Percentiles rank a stretch among this genome's conserved stretches.
These are phyloP conservation scores for Episyrphus balteatus DNA, from an alignment of 1,140 invertebrate species.

Conservation along the genomic window DNA sequence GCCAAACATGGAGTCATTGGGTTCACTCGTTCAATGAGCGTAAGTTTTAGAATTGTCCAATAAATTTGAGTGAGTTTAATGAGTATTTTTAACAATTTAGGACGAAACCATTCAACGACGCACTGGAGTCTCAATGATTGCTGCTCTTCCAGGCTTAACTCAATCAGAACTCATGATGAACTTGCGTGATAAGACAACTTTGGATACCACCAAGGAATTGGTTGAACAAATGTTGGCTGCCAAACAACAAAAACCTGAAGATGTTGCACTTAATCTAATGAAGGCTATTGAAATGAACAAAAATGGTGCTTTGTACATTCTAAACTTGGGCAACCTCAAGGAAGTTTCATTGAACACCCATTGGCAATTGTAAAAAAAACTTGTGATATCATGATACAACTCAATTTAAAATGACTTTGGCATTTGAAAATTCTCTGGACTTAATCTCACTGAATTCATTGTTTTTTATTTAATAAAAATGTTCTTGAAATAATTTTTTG, in stretches of 20 bases:
- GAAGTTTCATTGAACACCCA: conserved; percentile 21
- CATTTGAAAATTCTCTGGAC: too few species aligned
- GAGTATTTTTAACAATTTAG: not conserved
- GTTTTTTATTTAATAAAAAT: too few species aligned
- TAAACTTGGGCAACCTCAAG: conserved; percentile 22
- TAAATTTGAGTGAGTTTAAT: too few species aligned
- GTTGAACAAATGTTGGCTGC: conserved; percentile 23
- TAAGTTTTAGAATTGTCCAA: conserved; percentile 4
- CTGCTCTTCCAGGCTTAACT: conserved; percentile 26
- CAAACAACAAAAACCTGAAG: conserved; percentile 26
- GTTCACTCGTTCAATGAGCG: conserved; percentile 37
- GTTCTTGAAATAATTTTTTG: too few species aligned
- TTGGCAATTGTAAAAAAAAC: conserved; percentile 21
- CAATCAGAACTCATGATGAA: conserved; percentile 28
- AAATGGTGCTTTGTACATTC: conserved; percentile 28
- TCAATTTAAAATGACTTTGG: too few species aligned
- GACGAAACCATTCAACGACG: conserved; percentile 19
- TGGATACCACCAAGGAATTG: conserved; percentile 19
- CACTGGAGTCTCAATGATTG: conserved; percentile 25
- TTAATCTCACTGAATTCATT: too few species aligned
- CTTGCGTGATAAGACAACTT: conserved; percentile 24
- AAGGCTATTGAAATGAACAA: conserved; percentile 27
- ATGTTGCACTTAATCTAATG: conserved; percentile 22
- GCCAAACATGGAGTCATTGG: conserved; percentile 42
- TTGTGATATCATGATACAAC: not conserved